Evolutionary conservation across 2,113 vertebrate species (phyloP).

Genomic region (Hippoglossus stenolepis): DNA sequence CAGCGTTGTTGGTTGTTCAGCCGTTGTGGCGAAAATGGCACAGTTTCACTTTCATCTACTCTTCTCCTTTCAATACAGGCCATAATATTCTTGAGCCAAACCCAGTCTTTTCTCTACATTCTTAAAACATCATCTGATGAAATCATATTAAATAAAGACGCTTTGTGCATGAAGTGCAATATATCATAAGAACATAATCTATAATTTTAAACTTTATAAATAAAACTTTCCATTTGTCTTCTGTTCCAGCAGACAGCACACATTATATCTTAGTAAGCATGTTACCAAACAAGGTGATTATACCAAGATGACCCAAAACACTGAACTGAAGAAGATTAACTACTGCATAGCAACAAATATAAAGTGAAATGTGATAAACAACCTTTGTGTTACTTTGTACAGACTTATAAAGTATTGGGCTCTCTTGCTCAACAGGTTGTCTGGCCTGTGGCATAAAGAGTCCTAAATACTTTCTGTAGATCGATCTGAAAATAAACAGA

Average conservation of each 20-base stretch:
- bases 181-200: conserved; percentile 42
- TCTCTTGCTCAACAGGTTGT: conserved; percentile 69
- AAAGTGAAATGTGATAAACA: not conserved
- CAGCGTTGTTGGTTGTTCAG: conserved; percentile 15
- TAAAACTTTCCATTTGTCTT: conserved; percentile 54
- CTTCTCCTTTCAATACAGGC: conserved; percentile 4
- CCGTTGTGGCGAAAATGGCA: conserved; percentile 28
- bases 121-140: conserved; percentile 19
- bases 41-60: conserved; percentile 7
- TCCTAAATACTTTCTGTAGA: conserved; percentile 28
- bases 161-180: conserved; percentile 49
- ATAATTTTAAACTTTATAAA: conserved; percentile 35
- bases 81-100: conserved; percentile 1
- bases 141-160: conserved; percentile 54
- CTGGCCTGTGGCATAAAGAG: conserved; percentile 64
- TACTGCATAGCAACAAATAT: not conserved
- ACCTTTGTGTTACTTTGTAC: conserved; percentile 1
- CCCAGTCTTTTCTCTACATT: conserved; percentile 30
- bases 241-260: conserved; percentile 54
- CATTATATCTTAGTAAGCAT: conserved; percentile 13
- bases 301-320: conserved; percentile 50
- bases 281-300: conserved; percentile 18
- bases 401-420: conserved; percentile 11
- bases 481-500: not conserved
- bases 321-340: not conserved